phyloP scores from a whole-genome alignment of 2,888 invertebrate genomes.

The Cerceris ruficornis region DNA sequence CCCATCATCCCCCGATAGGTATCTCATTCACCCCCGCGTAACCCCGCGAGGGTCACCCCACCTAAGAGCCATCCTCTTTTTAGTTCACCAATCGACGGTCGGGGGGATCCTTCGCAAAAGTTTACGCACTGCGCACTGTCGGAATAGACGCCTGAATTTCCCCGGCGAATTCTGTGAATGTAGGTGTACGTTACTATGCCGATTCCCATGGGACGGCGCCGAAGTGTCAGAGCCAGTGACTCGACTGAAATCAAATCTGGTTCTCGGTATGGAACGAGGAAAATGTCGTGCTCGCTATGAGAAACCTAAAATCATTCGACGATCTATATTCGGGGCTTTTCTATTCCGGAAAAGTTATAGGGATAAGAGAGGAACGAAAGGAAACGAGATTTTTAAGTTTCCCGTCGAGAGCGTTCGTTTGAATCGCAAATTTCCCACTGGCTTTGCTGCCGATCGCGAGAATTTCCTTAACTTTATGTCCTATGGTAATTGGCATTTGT shows the following conservation, averaged over 20 bases:
- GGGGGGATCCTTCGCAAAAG: conserved; percentile 68
- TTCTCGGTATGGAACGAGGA: conserved; percentile 35
- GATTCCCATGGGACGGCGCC: conserved; percentile 51
- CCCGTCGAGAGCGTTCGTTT: background rate
- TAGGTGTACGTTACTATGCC: conserved; percentile 59
- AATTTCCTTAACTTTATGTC: background rate
- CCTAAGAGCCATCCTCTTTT: conserved; percentile 35
- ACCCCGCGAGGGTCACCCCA: conserved; percentile 49
- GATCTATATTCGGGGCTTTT: conserved; percentile 2
- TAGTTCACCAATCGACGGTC: conserved; percentile 47
- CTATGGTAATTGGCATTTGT: background rate
- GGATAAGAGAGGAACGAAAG: background rate
- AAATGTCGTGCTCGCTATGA: conserved; percentile 17
- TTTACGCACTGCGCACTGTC: conserved; percentile 68
- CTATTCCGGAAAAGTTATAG: background rate
- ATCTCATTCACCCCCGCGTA: conserved; percentile 45
- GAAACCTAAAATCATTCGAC: conserved; percentile 22
- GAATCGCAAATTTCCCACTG: background rate
- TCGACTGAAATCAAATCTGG: conserved; percentile 66
- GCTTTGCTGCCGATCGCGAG: background rate
- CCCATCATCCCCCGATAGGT: conserved; percentile 53
- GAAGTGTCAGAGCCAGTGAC: conserved; percentile 66
- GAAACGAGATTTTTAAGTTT: background rate
- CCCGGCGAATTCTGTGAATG: conserved; percentile 67
- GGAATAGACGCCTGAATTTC: conserved; percentile 72